phyloP scores from a whole-genome alignment of 2,797 vertebrate genomes.

The Eidolon dupreanum region DNA sequence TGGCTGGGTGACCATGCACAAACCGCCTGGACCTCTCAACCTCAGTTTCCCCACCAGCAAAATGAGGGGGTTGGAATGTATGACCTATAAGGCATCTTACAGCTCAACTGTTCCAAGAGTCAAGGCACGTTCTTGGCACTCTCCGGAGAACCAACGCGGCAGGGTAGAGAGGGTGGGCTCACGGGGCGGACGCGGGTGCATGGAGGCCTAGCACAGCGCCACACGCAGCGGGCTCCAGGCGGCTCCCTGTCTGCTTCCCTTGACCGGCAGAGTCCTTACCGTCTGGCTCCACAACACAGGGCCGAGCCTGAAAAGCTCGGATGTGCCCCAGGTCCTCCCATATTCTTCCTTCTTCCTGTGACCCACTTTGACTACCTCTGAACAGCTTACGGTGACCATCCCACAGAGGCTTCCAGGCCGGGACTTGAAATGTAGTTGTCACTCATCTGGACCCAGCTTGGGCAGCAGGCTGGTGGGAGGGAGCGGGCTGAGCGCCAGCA shows the following conservation, averaged over 20 bases:
- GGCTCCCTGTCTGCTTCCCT: background rate
- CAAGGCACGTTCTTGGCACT: background rate
- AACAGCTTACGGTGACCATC: background rate
- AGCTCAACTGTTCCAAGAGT: background rate
- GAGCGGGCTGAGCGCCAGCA: background rate
- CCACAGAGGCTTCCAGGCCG: background rate
- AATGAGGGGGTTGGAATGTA: background rate
- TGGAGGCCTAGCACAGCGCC: rapidly evolving
- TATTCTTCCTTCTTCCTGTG: background rate
- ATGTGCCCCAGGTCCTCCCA: rapidly evolving
- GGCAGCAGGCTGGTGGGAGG: background rate
- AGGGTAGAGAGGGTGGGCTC: background rate
- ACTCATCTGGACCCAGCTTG: background rate
- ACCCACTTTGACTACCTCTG: background rate
- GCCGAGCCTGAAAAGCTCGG: background rate
- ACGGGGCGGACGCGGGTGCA: rapidly evolving
- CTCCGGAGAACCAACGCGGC: background rate
- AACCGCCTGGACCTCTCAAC: background rate
- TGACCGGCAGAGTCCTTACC: background rate
- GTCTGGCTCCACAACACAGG: background rate
- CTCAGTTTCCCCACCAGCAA: background rate
- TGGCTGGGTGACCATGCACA: background rate
- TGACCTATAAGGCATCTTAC: background rate
- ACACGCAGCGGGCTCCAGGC: background rate
- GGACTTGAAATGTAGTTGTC: rapidly evolving